phyloP scores from a whole-genome alignment of 1,140 invertebrate genomes.

The Bombus pascuorum region DNA sequence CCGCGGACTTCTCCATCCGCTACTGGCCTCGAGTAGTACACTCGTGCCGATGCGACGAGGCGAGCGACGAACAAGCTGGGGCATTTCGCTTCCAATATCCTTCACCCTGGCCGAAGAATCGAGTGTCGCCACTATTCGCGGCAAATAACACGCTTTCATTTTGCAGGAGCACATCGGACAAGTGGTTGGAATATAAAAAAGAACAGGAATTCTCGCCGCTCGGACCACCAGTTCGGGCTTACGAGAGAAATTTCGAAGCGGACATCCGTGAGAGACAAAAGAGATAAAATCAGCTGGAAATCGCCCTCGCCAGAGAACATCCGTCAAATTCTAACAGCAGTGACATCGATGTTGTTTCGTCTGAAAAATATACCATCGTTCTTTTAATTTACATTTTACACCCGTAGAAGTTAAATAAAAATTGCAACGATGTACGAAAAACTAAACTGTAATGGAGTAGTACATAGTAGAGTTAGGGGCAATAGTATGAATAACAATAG shows the following conservation, averaged over 20 bases:
- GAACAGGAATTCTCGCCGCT: not conserved
- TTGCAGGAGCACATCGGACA: conserved; percentile 15
- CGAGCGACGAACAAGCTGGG: not conserved
- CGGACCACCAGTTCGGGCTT: not conserved
- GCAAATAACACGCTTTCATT: conserved; percentile 52
- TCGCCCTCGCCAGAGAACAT: not conserved
- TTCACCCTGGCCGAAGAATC: conserved; percentile 33
- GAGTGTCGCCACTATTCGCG: conserved; percentile 31
- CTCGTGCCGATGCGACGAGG: conserved; percentile 6
- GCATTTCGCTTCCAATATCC: conserved; percentile 48
- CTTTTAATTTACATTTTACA: too few species aligned
- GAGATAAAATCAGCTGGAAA: not conserved
- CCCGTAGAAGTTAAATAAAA: too few species aligned
- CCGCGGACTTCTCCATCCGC: not conserved
- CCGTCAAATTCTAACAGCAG: not conserved
- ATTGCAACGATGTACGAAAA: too few species aligned
- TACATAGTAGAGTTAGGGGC: too few species aligned
- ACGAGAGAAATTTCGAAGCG: not conserved
- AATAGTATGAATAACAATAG: too few species aligned
- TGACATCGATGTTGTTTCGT: not conserved
- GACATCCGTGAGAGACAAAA: not conserved
- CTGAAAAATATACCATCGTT: too few species aligned
- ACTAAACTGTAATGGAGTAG: too few species aligned
- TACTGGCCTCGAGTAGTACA: conserved; percentile 39
- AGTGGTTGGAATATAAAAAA: conserved; percentile 35